phyloP scores from a whole-genome alignment of 2,888 invertebrate species.

The Mesochorus sp. region DNA sequence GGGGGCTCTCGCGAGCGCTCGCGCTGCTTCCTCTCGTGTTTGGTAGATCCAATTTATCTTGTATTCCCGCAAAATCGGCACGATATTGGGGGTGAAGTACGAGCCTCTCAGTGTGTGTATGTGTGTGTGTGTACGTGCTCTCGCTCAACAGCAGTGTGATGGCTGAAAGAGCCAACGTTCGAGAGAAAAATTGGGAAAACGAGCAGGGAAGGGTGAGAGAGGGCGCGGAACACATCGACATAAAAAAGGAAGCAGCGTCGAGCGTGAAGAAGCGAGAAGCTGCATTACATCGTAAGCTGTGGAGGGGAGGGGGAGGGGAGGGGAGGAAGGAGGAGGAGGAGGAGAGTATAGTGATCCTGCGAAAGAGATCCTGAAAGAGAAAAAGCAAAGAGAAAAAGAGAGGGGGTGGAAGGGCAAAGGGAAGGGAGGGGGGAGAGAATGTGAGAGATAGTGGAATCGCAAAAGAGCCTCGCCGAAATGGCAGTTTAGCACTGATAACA shows the following conservation, averaged over 20 bases:
- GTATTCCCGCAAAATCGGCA: conserved; percentile 64
- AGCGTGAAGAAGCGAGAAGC: conserved; percentile 61
- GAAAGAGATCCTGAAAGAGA: conserved; percentile 33
- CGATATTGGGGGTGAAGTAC: conserved; percentile 63
- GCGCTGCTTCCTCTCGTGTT: conserved; percentile 59
- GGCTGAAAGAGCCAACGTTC: conserved; percentile 17
- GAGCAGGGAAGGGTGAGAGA: conserved; percentile 35
- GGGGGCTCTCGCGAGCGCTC: conserved; percentile 38
- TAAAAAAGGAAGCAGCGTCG: conserved; percentile 35
- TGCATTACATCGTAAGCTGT: conserved; percentile 65
- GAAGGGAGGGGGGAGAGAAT: conserved; percentile 28
- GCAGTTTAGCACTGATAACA: conserved; percentile 78
- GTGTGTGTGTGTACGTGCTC: conserved; percentile 4
- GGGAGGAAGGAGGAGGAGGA: conserved; percentile 15
- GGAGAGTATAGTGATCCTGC: conserved; percentile 11
- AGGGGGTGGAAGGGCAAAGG: conserved; percentile 12
- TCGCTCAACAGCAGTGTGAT: too few species aligned
- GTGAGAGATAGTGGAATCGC: conserved; percentile 44
- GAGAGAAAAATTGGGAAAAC: conserved; percentile 35
- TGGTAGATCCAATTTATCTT: conserved; percentile 73
- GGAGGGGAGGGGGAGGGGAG: conserved; percentile 3
- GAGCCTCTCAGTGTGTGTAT: conserved; percentile 29
- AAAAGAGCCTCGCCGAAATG: conserved; percentile 61
- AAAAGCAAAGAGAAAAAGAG: conserved; percentile 26
- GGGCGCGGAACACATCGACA: not conserved